Evolutionary conservation across 2,888 invertebrate species (phyloP), one percentile per base, ranked within the genome.

Genomic region (Lasioglossum zephyrum): DNA sequence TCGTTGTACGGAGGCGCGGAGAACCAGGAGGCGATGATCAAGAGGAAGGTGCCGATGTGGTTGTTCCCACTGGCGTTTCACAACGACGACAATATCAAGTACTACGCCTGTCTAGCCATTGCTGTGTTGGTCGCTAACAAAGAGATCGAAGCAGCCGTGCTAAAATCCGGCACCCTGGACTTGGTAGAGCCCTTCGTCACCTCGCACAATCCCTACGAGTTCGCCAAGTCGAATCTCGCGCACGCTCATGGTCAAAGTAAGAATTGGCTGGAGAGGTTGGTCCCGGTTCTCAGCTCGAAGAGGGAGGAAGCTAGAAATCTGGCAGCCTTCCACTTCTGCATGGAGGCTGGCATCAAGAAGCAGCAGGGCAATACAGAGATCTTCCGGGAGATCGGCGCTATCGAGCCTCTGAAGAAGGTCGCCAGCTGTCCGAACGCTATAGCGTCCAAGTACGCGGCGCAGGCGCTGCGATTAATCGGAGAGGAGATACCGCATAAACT

Each of bases 261-360:
- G 94, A 98, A 98, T 92, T 99, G 99, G 99, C 96, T 99, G 79
- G 97, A 98, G 95, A 96, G 98, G 92, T 96, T 99, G 89, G 98
- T 99, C 6, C 99, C 99, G 0, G 98, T 99, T 18, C 96, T 99
- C 79, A 98, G 98, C 94, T 99, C 99, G 66, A 98, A 99, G 94
- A 96, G 99, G 86, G 98, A 99, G 94, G 99, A 99, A 95, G 99
- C 99, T 0, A 97, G 99, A 92, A 99, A 99, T 94, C 96, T 99
- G 92, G 99, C 99, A 5, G 99, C 99, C 57, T 99, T 99, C 95
- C 99, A 99, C 94, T 98, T 99, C 95, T 99, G 99, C 94, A 99
- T 99, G 99, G 99, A 99, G 95, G 99, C 99, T 18, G 98, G 98
- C 60, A 99, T 99, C 80, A 99, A 99, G 95, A 98, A 99, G 92